Percentiles rank a stretch among this genome's conserved stretches.
Conservation (phyloP, 2,113 vertebrate genomes). For the Origma solitaria region DNA sequence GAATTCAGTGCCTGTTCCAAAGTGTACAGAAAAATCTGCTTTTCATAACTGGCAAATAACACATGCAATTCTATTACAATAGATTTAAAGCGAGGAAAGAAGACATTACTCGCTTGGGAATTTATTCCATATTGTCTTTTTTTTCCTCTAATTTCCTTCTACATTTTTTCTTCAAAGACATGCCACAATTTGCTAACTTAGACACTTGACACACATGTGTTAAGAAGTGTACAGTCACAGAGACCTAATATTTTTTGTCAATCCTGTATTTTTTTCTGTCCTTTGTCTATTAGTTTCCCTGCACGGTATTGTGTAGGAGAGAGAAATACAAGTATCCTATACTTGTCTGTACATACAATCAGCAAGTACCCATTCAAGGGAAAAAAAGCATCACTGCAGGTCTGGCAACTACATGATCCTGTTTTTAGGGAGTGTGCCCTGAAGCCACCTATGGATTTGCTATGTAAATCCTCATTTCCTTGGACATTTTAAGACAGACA, state of each 20-base stretch:
- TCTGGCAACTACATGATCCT: neutral
- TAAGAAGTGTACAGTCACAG: neutral
- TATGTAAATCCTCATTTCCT: neutral
- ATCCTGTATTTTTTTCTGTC: neutral
- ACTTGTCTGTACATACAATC: neutral
- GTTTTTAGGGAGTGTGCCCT: neutral
- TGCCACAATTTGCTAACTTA: neutral
- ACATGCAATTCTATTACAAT: neutral
- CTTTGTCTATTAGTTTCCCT: neutral
- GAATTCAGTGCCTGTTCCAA: neutral
- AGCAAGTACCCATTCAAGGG: neutral
- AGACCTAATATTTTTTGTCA: neutral
- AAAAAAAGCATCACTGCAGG: neutral
- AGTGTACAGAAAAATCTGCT: neutral
- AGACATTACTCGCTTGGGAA: neutral
- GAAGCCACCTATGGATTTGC: neutral
- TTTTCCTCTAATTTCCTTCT: neutral
- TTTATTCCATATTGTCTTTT: neutral
- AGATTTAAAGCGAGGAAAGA: conserved; percentile 15
- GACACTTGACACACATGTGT: neutral
- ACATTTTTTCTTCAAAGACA: neutral
- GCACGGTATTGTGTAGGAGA: neutral
- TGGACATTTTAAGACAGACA: neutral
- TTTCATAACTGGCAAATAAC: neutral
- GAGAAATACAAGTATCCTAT: neutral